Evolutionary conservation across 2,888 invertebrate genomes (phyloP).

Genomic region (Oxytorus armatus): DNA sequence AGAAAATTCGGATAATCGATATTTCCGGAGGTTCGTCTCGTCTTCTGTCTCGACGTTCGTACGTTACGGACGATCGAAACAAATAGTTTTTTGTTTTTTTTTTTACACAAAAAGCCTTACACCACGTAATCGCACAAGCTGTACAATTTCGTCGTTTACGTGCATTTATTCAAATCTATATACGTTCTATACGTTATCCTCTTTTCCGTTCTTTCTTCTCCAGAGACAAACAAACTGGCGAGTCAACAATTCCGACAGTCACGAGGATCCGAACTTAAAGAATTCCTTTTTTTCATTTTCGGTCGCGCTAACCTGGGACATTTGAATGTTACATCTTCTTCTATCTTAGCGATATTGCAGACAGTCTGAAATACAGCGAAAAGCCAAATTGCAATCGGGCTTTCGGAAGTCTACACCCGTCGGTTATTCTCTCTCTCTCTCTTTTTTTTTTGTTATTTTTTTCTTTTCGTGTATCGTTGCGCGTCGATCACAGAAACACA

Average conservation of each 20-base stretch:
- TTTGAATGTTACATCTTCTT: slow-evolving; percentile 73
- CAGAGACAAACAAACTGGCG: slow-evolving; percentile 25
- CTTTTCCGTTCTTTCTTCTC: not conserved
- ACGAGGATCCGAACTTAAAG: slow-evolving; percentile 38
- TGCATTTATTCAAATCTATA: slow-evolving; percentile 31
- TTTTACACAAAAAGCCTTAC: slow-evolving; percentile 36
- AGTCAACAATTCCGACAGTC: slow-evolving; percentile 39
- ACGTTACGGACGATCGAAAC: not conserved
- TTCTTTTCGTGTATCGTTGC: slow-evolving; percentile 47
- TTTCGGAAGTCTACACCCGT: slow-evolving; percentile 58
- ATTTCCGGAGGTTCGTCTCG: not conserved
- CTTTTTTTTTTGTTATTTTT: slow-evolving; percentile 8
- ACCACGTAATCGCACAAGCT: slow-evolving; percentile 25
- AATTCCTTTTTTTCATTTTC: slow-evolving; percentile 52
- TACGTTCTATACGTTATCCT: slow-evolving; percentile 14
- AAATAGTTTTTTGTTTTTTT: slow-evolving; percentile 17
- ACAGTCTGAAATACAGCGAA: slow-evolving; percentile 76
- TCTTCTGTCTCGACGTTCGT: not conserved
- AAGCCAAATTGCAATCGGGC: slow-evolving; percentile 69
- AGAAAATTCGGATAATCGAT: slow-evolving; percentile 2
- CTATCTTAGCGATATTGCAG: slow-evolving; percentile 78
- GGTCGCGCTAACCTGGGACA: slow-evolving; percentile 82
- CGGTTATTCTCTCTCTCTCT: slow-evolving; percentile 18
- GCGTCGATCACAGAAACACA: slow-evolving; percentile 53
- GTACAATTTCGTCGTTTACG: slow-evolving; percentile 30